Base-by-base conservation (phyloP, 2,797 vertebrate genomes). In the Epinephelus coioides region DNA sequence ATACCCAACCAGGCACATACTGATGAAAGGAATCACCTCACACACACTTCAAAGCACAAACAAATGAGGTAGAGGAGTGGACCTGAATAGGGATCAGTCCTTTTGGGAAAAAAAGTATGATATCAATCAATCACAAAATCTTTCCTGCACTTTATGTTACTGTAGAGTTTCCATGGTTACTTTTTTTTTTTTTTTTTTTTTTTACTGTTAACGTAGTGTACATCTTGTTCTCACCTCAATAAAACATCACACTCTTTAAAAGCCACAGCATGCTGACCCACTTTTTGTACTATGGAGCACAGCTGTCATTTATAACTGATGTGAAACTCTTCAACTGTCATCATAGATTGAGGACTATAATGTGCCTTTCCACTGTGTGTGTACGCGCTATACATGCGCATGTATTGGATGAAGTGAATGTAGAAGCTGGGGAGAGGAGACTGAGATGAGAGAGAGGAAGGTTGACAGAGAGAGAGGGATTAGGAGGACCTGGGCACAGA, bases 401-500 rank as follows among this genome's bases (percentile, higher is more conserved):
- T 67, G 75, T 59, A 23, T 80, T 87, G 74, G 70, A 85, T 30
- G 59, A 47, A 38, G 55, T 77, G 19, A 40, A 75, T 69, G 66
- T 69, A 27, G 13, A 60, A 79, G 51, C 50, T 44, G 9, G 77
- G 80, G 51, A 83, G 66, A 72, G 17, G 80, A 30, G 56, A 78
- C 59, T 44, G 57, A 60, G 77, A 72, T 44, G 51, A 71, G 56
- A 43, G 69, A 54, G 60, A 76, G 62, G 74, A 71, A 83, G 84
- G 81, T 76, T 88, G 85, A 92, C 74, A 83, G 84, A 65, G 51
- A 81, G 79, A 65, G 51, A 50, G 77, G 89, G 91, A 93, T 90
- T 88, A 89, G 88, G 76, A 88, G 81, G 88, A 92, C 88, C 86
- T 92, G 84, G 78, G 82, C 89, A 87, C 93, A 95, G 92, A 95